Evolutionary conservation across 2,797 vertebrate genomes (phyloP).

Genomic region (Ptychadena robeensis): DNA sequence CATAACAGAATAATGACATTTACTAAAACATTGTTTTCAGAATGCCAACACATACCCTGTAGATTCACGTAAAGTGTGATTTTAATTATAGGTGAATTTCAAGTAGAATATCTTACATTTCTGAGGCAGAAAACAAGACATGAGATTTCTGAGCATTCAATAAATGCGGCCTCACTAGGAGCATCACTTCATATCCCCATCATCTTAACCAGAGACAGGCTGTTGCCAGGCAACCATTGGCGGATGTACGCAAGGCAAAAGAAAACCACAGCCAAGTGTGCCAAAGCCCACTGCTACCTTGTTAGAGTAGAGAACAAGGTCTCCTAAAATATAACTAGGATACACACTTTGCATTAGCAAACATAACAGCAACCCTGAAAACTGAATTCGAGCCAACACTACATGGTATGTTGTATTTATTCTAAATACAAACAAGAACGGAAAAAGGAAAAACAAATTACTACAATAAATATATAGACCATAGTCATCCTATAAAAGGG

Average conservation of each 20-base stretch:
- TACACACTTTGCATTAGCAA: not conserved
- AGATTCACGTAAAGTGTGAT: no score
- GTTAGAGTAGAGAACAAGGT: slow-evolving; percentile 16
- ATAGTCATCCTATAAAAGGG: no score
- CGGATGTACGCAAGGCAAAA: slow-evolving; percentile 35
- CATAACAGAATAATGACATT: no score
- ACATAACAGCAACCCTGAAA: not conserved
- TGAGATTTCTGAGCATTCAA: slow-evolving; percentile 44
- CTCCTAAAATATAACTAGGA: not conserved
- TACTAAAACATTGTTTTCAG: no score
- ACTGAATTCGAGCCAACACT: not conserved
- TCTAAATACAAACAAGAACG: no score
- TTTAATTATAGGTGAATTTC: not conserved
- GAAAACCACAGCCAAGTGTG: slow-evolving; percentile 26
- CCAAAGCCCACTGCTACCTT: slow-evolving; percentile 18
- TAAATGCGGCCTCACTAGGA: slow-evolving; percentile 23
- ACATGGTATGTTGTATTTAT: no score
- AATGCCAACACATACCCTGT: no score
- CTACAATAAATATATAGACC: no score
- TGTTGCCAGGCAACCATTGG: slow-evolving; percentile 48
- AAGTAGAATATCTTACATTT: not conserved
- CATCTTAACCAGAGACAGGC: slow-evolving; percentile 15
- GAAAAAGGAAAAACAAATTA: no score
- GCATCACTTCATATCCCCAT: slow-evolving; percentile 29
- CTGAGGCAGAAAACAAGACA: not conserved